Conservation (phyloP, 2,888 invertebrate genomes). For the Scrobipalpa costella region DNA sequence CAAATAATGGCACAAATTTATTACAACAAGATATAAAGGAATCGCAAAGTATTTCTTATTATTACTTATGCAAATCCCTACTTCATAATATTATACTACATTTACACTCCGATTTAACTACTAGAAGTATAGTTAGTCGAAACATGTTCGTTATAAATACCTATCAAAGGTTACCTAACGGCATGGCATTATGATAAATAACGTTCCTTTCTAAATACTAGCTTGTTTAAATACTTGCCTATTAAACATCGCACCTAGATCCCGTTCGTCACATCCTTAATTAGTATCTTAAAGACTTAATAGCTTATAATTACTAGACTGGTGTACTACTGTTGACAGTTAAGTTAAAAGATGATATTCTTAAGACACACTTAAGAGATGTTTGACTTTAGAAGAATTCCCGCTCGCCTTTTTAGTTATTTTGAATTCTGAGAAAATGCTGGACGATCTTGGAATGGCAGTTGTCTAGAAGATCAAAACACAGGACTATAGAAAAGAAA, state of each 20-base stretch:
- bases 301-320: constrained; percentile 17
- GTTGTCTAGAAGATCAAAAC: neutral
- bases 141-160: neutral
- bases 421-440: neutral
- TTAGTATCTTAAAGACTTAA: constrained; percentile 17
- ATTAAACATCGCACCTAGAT: constrained; percentile 19
- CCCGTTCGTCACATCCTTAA: neutral
- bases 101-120: neutral
- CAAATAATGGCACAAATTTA: no score
- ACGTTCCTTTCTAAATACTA: neutral
- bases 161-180: constrained; percentile 2
- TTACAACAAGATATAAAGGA: no score
- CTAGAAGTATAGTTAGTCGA: neutral
- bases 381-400: constrained; percentile 6
- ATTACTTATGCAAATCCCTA: no score
- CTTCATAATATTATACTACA: no score
- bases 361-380: neutral
- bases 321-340: constrained; percentile 7
- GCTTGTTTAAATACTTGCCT: neutral
- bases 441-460: neutral
- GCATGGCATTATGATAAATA: constrained; percentile 1
- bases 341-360: neutral
- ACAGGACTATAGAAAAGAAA: neutral
- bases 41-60: no score
- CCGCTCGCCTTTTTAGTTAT: neutral